Evolutionary conservation across 2,113 vertebrate species (phyloP).

Genomic region (Cyanocitta stelleri): DNA sequence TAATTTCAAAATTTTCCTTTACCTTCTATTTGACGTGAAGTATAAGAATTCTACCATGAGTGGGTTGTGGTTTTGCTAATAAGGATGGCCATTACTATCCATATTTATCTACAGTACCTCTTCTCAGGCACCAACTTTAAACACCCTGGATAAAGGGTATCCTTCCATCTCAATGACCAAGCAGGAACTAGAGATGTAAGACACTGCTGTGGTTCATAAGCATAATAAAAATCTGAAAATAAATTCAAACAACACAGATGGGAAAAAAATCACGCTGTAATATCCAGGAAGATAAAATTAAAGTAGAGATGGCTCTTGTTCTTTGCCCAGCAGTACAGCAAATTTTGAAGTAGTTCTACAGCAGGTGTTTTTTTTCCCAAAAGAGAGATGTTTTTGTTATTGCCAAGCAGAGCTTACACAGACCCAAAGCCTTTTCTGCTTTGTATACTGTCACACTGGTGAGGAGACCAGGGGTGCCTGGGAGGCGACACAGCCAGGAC

Average conservation of each 20-base stretch:
- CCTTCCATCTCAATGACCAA: background rate
- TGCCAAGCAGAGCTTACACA: background rate
- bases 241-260: background rate
- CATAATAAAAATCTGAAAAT: background rate
- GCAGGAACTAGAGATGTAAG: background rate
- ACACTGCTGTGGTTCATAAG: background rate
- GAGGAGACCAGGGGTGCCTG: background rate
- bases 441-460: accelerated
- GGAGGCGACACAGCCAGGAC: background rate
- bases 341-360: background rate
- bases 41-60: background rate
- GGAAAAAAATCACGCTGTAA: background rate
- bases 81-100: background rate
- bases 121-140: background rate
- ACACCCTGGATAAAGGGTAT: background rate
- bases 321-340: background rate
- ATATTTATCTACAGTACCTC: background rate
- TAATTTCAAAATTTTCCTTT: background rate
- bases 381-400: background rate
- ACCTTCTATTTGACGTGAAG: background rate
- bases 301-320: background rate
- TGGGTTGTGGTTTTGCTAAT: background rate
- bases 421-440: background rate
- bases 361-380: background rate
- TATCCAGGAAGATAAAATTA: background rate